A percentile compares a stretch with the other conserved stretches of the same genome.
Evolutionary conservation across 2,888 invertebrate species (phyloP).

Genomic region (Pelosia muscerda): DNA sequence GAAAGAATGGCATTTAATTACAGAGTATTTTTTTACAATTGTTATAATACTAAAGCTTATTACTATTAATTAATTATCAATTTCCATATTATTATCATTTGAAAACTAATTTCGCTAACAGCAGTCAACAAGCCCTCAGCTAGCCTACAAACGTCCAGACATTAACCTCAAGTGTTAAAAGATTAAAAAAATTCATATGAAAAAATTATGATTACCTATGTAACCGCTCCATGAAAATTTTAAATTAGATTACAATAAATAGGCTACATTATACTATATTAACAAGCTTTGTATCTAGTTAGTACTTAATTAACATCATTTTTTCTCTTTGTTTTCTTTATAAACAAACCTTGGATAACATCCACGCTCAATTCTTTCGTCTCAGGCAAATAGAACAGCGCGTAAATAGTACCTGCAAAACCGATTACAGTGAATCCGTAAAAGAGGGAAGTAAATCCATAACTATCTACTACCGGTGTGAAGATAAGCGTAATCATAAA

Average conservation of each 20-base stretch:
- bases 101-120: too few relatives aligned
- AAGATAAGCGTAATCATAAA: slow-evolving; percentile 76
- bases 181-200: too few relatives aligned
- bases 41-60: too few relatives aligned
- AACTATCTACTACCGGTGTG: slow-evolving; percentile 64
- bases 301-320: neutral
- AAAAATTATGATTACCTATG: too few relatives aligned
- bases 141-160: too few relatives aligned
- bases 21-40: too few relatives aligned
- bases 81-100: too few relatives aligned
- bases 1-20: too few relatives aligned
- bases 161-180: too few relatives aligned
- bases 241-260: neutral
- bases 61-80: too few relatives aligned
- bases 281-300: neutral
- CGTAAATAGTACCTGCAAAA: slow-evolving; percentile 68
- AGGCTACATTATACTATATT: neutral
- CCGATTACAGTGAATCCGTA: slow-evolving; percentile 73
- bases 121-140: too few relatives aligned
- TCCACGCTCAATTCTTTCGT: slow-evolving; percentile 79
- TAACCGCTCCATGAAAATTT: too few relatives aligned
- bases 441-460: slow-evolving; percentile 75
- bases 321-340: slow-evolving; percentile 58
- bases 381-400: slow-evolving; percentile 75
- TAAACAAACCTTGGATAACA: slow-evolving; percentile 69